phyloP scores from a whole-genome alignment of 2,113 vertebrate species.

The Chaetodon auriga region DNA sequence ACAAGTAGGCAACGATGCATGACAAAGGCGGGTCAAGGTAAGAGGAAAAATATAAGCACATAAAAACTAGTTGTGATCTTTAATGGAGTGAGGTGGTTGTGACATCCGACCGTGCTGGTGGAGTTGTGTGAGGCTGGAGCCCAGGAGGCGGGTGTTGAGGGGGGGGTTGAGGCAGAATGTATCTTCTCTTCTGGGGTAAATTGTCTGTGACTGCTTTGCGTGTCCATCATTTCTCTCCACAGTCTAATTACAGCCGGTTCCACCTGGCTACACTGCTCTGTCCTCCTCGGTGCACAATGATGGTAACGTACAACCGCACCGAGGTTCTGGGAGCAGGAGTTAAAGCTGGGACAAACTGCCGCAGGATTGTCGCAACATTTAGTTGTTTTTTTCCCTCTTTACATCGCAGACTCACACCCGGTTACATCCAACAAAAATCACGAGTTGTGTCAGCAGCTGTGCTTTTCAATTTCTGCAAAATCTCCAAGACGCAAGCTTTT shows the following conservation, averaged over 20 bases:
- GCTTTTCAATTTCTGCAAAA: conserved; percentile 15
- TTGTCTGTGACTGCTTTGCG: conserved; percentile 73
- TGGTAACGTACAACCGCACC: conserved; percentile 10
- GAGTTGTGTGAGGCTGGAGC: conserved; percentile 30
- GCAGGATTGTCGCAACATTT: not conserved
- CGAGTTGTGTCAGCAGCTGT: not conserved
- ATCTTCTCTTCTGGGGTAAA: conserved; percentile 64
- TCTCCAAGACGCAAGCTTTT: not conserved
- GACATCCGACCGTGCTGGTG: conserved; percentile 25
- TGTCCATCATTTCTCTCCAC: conserved; percentile 76
- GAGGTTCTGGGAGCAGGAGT: conserved; percentile 17
- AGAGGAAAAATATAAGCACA: conserved; percentile 41
- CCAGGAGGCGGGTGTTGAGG: conserved; percentile 36
- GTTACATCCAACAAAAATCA: not conserved
- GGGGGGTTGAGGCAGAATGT: conserved; percentile 17
- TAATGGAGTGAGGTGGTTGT: conserved; percentile 56
- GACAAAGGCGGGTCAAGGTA: conserved; percentile 45
- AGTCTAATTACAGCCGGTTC: conserved; percentile 78
- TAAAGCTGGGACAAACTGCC: conserved; percentile 34
- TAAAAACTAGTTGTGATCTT: conserved; percentile 41
- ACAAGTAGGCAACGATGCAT: conserved; percentile 34
- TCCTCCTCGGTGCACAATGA: conserved; percentile 46
- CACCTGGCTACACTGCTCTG: conserved; percentile 61
- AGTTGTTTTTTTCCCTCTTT: not conserved
- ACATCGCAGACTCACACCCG: not conserved